Base-by-base conservation (phyloP, 2,888 invertebrate species). In the Troides aeacus region DNA sequence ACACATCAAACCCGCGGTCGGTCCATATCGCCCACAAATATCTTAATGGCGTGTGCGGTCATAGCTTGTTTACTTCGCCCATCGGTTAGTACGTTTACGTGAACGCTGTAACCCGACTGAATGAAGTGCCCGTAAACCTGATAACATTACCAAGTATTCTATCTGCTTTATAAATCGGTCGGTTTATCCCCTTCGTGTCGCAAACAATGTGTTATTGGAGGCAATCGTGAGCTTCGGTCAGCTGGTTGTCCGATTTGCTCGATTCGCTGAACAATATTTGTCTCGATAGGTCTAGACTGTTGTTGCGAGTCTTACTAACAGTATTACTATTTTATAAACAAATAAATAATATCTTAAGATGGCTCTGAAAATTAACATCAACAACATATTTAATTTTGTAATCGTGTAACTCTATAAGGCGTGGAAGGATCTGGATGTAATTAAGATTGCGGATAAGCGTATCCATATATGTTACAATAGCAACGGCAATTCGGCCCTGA, bases 251-350 rank as follows among this genome's bases (percentile, higher is more conserved):
- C 30, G 30, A 30, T 85, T 79, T 84, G 79, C 82, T 85, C 85
- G 86, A 85, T 85, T 84, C 80, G 85, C 24, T 85, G 84, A 86
- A 88, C 87, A 87, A 88, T 88, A 88, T 89, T 88, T 85, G 79
- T 64, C 81, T 65, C 76, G 72, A 75, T 75, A 74, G 76, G 76
- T 78, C 50, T 73, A 74, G 74, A 72, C 39, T 39, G 15, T 46
- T 46, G 46, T 15, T 46, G 12, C 15, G 15, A 46, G 3, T 46
- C 15, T 4, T 15, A 46, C 15, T 15, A 15, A 46, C 46, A 12
- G 12, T 39, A 7, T 39, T 39, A 1, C 10, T 39, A 39, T 39
- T 39, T 39, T 39, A 1, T 39, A 39, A 1, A 39, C 7, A 39
- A 39, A 39, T 39, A 39, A 39, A 10, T 10, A 39, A 39, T 39